Evolutionary conservation across 2,888 invertebrate species (phyloP).

Genomic region (Malthinus flaveolus): DNA sequence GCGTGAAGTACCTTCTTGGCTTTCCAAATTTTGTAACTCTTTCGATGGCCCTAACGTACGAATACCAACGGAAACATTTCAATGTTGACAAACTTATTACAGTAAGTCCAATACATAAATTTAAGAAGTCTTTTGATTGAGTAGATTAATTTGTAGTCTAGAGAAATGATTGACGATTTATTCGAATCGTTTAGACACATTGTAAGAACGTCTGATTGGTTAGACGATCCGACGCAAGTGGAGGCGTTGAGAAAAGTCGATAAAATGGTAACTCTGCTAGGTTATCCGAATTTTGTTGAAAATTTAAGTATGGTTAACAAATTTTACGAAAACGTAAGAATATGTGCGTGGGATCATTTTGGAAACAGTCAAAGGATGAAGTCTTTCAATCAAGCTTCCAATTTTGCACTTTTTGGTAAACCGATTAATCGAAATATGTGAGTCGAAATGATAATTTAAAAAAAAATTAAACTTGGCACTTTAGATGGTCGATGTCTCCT

Average conservation of each 20-base stretch:
- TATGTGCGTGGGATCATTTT: conserved; percentile 50
- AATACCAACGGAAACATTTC: conserved; percentile 47
- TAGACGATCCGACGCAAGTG: conserved; percentile 57
- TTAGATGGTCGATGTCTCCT: conserved; percentile 54
- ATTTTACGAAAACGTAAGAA: conserved; percentile 49
- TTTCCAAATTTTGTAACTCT: conserved; percentile 41
- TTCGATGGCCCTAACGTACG: conserved; percentile 50
- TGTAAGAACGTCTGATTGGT: conserved; percentile 56
- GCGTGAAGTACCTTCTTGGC: conserved; percentile 49
- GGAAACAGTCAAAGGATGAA: conserved; percentile 48
- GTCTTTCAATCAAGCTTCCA: conserved; percentile 46
- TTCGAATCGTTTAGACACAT: conserved; percentile 55
- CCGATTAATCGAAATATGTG: conserved; percentile 42
- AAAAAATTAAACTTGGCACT: conserved; percentile 10
- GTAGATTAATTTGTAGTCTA: conserved; percentile 38
- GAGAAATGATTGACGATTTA: conserved; percentile 54
- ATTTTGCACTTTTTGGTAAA: conserved; percentile 42
- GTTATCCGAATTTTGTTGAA: conserved; percentile 45
- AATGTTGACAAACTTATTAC: conserved; percentile 43
- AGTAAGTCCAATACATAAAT: conserved; percentile 35
- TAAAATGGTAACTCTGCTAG: conserved; percentile 52
- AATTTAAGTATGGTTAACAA: conserved; percentile 40
- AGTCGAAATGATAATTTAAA: conserved; percentile 8
- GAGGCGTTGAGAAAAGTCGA: conserved; percentile 57
- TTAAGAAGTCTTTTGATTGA: background rate